Conservation (phyloP, 2,113 vertebrate genomes). For the Embiotoca jacksoni region DNA sequence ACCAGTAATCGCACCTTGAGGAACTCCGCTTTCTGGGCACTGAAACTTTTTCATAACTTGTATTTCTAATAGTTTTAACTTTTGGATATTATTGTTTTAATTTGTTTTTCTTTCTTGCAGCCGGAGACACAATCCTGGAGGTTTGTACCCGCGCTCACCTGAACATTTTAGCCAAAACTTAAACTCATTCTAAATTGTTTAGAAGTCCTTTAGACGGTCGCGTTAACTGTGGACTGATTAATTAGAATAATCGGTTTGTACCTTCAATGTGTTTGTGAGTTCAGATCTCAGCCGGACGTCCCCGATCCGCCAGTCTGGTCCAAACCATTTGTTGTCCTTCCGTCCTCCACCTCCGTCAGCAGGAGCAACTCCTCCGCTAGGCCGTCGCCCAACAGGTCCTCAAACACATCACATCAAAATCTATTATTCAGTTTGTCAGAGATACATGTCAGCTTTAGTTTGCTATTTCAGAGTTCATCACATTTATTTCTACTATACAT, state of each 20-base stretch:
- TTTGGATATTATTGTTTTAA: neutral
- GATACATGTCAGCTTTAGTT: neutral
- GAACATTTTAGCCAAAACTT: too few species aligned
- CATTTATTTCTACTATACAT: too few species aligned
- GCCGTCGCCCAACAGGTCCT: slow-evolving; percentile 44
- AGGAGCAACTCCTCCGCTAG: slow-evolving; percentile 75
- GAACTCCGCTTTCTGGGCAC: neutral
- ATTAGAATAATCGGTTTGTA: too few species aligned
- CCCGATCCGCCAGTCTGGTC: slow-evolving; percentile 62
- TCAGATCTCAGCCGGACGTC: slow-evolving; percentile 37
- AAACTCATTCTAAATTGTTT: too few species aligned
- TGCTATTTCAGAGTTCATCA: neutral
- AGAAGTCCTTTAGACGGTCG: too few species aligned
- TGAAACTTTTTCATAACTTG: too few species aligned
- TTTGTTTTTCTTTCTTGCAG: slow-evolving; percentile 39
- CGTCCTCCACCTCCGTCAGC: slow-evolving; percentile 50
- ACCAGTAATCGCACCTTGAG: neutral
- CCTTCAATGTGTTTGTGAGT: neutral
- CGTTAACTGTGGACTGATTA: too few species aligned
- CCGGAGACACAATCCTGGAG: neutral
- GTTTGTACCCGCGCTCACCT: slow-evolving; percentile 11
- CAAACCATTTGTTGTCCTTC: slow-evolving; percentile 84
- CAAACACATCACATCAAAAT: too few species aligned
- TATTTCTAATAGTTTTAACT: neutral
- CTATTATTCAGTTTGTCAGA: too few species aligned